These are phyloP conservation scores for Euphydryas editha DNA, from an alignment of 2,888 invertebrate genomes.

Conservation along the genomic window DNA sequence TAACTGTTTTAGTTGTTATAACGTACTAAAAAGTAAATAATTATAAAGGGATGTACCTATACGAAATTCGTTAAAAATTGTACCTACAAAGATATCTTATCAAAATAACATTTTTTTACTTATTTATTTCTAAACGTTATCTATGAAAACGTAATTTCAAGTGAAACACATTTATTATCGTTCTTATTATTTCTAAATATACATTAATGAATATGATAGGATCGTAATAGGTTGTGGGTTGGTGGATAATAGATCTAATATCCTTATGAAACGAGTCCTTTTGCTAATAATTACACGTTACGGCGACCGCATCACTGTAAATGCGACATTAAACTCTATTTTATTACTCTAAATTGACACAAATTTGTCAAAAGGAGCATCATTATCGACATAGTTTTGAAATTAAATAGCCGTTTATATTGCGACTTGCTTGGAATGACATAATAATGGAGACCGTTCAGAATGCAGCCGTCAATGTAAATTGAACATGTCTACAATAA, in stretches of 20 bases:
- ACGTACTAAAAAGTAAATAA: no score
- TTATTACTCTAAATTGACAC: slow-evolving; percentile 80
- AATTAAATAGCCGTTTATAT: slow-evolving; percentile 58
- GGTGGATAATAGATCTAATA: slow-evolving; percentile 36
- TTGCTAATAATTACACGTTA: slow-evolving; percentile 70
- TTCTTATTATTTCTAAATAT: slow-evolving; percentile 16
- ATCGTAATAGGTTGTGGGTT: slow-evolving; percentile 35
- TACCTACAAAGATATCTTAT: neutral
- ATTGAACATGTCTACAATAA: neutral
- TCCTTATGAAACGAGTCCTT: slow-evolving; percentile 47
- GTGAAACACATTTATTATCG: slow-evolving; percentile 8
- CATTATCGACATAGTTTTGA: slow-evolving; percentile 66
- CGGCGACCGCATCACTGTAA: slow-evolving; percentile 75
- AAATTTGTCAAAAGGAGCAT: slow-evolving; percentile 79
- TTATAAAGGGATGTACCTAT: no score
- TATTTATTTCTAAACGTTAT: neutral
- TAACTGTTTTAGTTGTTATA: no score
- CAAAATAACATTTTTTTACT: neutral
- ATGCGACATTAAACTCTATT: slow-evolving; percentile 81
- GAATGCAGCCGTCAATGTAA: slow-evolving; percentile 11
- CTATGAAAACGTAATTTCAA: neutral
- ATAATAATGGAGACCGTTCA: slow-evolving; percentile 15
- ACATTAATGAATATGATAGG: slow-evolving; percentile 28
- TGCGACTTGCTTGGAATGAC: slow-evolving; percentile 8
- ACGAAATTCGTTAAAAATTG: no score